Evolutionary conservation across 2,113 vertebrate species (phyloP), one percentile per base, ranked within the genome.

Genomic region (Orientallactaga bullata): DNA sequence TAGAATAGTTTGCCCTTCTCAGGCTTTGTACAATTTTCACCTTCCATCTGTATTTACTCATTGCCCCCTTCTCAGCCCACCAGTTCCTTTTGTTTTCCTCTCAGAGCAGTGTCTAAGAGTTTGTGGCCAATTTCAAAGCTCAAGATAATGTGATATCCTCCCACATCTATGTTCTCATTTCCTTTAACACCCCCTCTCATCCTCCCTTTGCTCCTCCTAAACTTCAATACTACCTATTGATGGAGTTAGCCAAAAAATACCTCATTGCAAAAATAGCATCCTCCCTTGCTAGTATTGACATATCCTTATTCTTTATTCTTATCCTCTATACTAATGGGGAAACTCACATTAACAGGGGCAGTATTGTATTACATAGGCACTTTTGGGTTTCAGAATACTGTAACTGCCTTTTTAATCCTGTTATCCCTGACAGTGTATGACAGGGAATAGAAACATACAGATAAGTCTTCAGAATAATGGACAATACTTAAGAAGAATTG

Each of bases 121-220:
- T 96, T 95, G 94, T 0, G 55, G 63, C 93, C 65, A 58, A n/a
- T 91, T 96, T 92, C 79, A 93, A 93, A 96, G 96, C 79, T 88
- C 92, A 73, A 30, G 94, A 96, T 83, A 96, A 96, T 73, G 2
- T 5, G 60, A 93, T 95, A 77, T 68, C 93, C 95, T 95, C 96
- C 97, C 84, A 95, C 96, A 55, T 72, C 37, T 83, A 51, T 93
- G 82, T 58, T 78, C 91, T 96, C 94, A 90, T 96, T 96, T 96
- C 95, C 96, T 96, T 65, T 0, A 26, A 95, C 96, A 93, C 88
- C 94, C 90, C 89, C 89, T 85, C 86, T 89, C 89, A 90, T 93
- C 91, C 89, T 94, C 82, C 88, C 85, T 94, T 80, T 51, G 13
- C 60, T 72, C 20, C 47, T 91, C 76, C 79, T 90, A 80, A 96